A percentile compares a stretch with the other conserved stretches of the same genome.
Conservation (phyloP, 2,113 vertebrate species). For the Oreotrochilus melanogaster region DNA sequence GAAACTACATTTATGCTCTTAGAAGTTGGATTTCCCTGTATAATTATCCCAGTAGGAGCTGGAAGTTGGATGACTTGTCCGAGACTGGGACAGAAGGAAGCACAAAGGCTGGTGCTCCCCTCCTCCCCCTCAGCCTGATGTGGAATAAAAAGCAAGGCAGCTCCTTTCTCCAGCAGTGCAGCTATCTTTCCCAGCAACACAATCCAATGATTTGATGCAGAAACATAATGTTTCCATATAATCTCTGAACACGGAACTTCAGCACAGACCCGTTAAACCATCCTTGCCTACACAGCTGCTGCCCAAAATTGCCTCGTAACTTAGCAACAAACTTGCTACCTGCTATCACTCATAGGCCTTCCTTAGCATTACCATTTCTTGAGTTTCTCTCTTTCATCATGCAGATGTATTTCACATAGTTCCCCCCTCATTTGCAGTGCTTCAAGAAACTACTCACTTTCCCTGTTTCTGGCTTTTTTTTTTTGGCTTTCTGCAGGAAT, state of each 20-base stretch:
- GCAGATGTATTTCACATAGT: background rate
- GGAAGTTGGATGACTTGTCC: background rate
- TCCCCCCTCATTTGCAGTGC: background rate
- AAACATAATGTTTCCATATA: background rate
- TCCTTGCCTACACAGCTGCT: background rate
- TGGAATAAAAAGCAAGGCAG: background rate
- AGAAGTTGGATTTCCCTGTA: background rate
- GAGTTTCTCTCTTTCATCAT: background rate
- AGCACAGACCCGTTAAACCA: background rate
- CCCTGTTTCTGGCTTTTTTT: background rate
- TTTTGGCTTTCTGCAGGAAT: background rate
- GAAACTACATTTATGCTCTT: background rate
- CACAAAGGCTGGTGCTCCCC: background rate
- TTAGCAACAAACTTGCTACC: conserved; percentile 40
- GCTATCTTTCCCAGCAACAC: background rate
- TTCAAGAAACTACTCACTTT: background rate
- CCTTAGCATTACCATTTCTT: background rate
- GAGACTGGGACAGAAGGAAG: background rate
- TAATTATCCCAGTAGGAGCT: background rate
- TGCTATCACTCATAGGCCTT: background rate
- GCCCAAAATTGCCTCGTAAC: conserved; percentile 26
- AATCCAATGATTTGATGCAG: background rate
- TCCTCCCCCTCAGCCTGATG: background rate
- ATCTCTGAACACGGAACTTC: background rate
- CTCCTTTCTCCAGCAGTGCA: background rate